phyloP scores from a whole-genome alignment of 2,888 invertebrate species.

The Chymomyza caudatula region DNA sequence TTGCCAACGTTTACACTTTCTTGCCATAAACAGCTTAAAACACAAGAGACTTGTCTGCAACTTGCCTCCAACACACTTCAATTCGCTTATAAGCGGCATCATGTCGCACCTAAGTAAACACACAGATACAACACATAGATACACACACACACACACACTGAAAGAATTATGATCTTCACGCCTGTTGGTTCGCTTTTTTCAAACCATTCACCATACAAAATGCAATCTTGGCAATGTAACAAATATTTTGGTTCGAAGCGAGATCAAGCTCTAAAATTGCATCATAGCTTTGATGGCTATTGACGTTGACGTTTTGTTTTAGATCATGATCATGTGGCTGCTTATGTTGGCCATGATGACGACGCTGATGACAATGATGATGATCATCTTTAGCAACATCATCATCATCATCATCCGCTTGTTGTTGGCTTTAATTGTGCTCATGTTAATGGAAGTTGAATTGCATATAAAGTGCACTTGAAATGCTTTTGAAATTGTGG shows the following conservation, averaged over 20 bases:
- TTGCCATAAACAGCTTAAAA: conserved; percentile 35
- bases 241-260: conserved; percentile 49
- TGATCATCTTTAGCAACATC: background rate
- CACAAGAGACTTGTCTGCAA: conserved; percentile 24
- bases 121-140: conserved; percentile 10
- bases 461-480: conserved; percentile 64
- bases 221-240: conserved; percentile 64
- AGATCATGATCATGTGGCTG: conserved; percentile 14
- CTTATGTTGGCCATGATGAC: conserved; percentile 3
- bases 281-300: conserved; percentile 29
- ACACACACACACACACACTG: background rate
- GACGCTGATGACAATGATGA: conserved; percentile 11
- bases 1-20: conserved; percentile 60
- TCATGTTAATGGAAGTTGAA: conserved; percentile 43
- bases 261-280: conserved; percentile 37
- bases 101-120: background rate
- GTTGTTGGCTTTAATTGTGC: conserved; percentile 17
- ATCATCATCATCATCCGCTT: background rate
- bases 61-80: conserved; percentile 6
- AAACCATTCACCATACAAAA: conserved; percentile 25
- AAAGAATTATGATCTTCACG: conserved; percentile 71
- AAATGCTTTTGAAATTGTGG: conserved; percentile 31
- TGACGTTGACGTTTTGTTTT: conserved; percentile 12
- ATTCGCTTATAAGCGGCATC: background rate
- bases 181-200: conserved; percentile 37